Evolutionary conservation across 35 echinoderm and acorn worm genomes (phyloP), one percentile per base, ranked within the genome.

Genomic region (Anneissia japonica): DNA sequence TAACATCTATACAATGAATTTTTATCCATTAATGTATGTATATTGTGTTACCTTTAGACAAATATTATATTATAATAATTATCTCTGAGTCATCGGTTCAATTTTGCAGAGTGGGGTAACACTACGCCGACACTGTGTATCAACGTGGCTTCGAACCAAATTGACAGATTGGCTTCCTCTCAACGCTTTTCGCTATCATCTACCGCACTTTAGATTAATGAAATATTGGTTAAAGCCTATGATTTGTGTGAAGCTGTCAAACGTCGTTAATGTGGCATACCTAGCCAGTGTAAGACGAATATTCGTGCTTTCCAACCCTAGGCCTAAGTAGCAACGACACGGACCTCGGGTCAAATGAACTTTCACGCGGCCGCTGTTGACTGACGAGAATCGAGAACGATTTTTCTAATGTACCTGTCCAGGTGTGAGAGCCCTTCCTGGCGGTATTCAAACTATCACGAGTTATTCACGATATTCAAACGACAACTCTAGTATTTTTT

Each of bases 321-420:
- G 51, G 51, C 51, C 51, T 64, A 64, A 64, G 51, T 64, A 64
- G 51, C 51, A 64, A 64, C 51, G 51, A 64, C 51, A 64, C 51
- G 51, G 21, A 64, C 51, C 51, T 64, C 51, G 19, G 51, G 51
- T 64, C 51, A 64, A 64, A 64, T 64, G 51, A 64, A 64, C 51
- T 64, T 64, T 64, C 51, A 64, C 6, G 51, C 51, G 51, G 6
- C 19, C 7, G 2, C 6, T 23, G 51, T 23, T 64, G 51, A 64
- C 51, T 64, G 51, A 64, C 19, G 51, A 64, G 51, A 64, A 9
- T 23, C 2, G 7, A 26, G 51, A 64, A 64, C 9, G 21, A 64
- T 9, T 2, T 9, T 16, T 64, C 19, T 12, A n/a, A n/a, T n/a
- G n/a, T 64, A 64, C 51, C 5, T 64, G 51, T 1, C 51, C 51